Conservation (phyloP, 2,797 vertebrate genomes). For the Sebastolobus altivelis region DNA sequence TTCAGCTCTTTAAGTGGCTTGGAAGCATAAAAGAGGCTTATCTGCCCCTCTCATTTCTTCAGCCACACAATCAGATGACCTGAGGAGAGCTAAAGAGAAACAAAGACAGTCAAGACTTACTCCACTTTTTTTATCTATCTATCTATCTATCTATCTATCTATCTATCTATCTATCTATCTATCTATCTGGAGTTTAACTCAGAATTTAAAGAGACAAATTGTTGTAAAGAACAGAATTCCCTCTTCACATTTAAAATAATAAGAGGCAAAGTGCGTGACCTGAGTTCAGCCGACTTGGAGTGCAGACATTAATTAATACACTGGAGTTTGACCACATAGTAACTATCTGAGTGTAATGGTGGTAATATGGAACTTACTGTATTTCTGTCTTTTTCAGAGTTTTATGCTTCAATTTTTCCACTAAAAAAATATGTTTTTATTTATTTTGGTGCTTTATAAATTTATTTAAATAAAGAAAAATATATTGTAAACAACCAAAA, state of each 20-base stretch:
- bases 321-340: conserved; percentile 11
- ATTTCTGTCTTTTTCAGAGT: conserved; percentile 10
- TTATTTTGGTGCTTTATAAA: neutral
- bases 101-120: conserved; percentile 39
- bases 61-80: conserved; percentile 78
- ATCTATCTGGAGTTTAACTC: conserved; percentile 10
- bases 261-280: conserved; percentile 56
- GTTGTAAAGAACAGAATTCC: conserved; percentile 21
- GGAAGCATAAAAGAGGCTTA: conserved; percentile 84
- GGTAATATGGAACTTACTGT: neutral
- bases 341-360: conserved; percentile 3
- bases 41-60: conserved; percentile 78
- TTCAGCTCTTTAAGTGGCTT: conserved; percentile 82
- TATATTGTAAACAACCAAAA: conserved; percentile 2
- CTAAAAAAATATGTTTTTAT: neutral
- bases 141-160: conserved; percentile 32
- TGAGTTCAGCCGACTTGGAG: conserved; percentile 50
- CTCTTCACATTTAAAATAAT: conserved; percentile 52
- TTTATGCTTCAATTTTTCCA: conserved; percentile 2
- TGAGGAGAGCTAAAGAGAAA: conserved; percentile 68
- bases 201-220: conserved; percentile 7
- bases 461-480: conserved; percentile 17
- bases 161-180: conserved; percentile 24
- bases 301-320: conserved; percentile 42
- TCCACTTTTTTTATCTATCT: conserved; percentile 20